phyloP scores from a whole-genome alignment of 1,140 invertebrate species.

The Spodoptera litura region DNA sequence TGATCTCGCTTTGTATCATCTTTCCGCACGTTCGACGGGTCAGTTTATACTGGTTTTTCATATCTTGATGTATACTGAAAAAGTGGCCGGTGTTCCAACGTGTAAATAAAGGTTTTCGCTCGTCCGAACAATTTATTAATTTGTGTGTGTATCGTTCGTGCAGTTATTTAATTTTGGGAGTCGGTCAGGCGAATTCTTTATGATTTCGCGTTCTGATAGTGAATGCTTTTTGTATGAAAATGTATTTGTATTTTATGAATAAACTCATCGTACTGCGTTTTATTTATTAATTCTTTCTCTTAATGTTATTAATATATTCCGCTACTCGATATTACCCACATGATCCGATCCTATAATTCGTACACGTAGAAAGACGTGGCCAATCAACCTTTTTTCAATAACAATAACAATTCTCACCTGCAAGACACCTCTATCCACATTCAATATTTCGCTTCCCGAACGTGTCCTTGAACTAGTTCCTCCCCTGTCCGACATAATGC shows the following conservation, averaged over 20 bases:
- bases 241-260: too few relatives aligned
- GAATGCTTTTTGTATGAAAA: not conserved
- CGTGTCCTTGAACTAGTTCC: slow-evolving; percentile 36
- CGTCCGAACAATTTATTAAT: slow-evolving; percentile 16
- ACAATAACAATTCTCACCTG: not conserved
- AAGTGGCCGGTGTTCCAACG: not conserved
- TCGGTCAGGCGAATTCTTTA: slow-evolving; percentile 10
- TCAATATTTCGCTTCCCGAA: slow-evolving; percentile 5
- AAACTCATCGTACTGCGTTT: not conserved
- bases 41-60: too few relatives aligned
- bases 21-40: too few relatives aligned
- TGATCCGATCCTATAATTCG: too few relatives aligned
- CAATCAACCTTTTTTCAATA: not conserved
- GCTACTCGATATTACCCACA: not conserved
- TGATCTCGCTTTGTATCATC: too few relatives aligned
- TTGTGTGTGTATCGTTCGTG: slow-evolving; percentile 12
- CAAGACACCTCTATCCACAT: not conserved
- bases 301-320: not conserved
- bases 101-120: slow-evolving; percentile 21
- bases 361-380: not conserved
- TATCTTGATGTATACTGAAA: not conserved
- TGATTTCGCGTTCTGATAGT: not conserved
- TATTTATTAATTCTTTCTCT: not conserved
- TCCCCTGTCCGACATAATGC: slow-evolving; percentile 31
- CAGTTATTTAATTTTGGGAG: slow-evolving; percentile 29